phyloP scores from a whole-genome alignment of 2,888 invertebrate species.

The Antheraea yamamai region DNA sequence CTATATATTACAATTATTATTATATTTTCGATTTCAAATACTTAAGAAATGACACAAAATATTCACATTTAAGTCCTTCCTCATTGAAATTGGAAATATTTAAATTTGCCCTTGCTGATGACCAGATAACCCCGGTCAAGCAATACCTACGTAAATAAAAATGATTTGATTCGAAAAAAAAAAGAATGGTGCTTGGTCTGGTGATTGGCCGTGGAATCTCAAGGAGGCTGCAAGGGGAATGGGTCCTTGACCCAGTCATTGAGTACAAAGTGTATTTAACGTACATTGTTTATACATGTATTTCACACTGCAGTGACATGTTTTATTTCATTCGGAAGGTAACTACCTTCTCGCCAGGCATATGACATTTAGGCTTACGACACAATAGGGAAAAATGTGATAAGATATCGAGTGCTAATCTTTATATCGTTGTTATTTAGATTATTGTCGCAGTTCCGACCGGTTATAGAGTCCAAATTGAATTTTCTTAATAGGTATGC shows the following conservation, averaged over 20 bases:
- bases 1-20: no score
- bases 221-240: conserved; percentile 79
- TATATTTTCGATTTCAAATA: not conserved
- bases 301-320: conserved; percentile 37
- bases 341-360: not conserved
- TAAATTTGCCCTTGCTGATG: conserved; percentile 70
- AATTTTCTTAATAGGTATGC: not conserved
- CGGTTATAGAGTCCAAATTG: not conserved
- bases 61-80: conserved; percentile 36
- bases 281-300: conserved; percentile 41
- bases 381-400: not conserved
- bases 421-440: not conserved
- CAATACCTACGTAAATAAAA: conserved; percentile 75
- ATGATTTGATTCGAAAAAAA: conserved; percentile 76
- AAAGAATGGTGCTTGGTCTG: conserved; percentile 60
- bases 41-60: conserved; percentile 1
- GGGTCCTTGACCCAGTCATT: conserved; percentile 75
- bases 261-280: conserved; percentile 37
- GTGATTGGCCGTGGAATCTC: conserved; percentile 74
- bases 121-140: conserved; percentile 70
- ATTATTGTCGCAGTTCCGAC: not conserved
- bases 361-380: not conserved
- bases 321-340: conserved; percentile 15
- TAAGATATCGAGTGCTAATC: not conserved
- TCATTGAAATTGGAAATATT: conserved; percentile 48